Conservation (phyloP, 2,113 vertebrate genomes). For the Aptenodytes patagonicus region DNA sequence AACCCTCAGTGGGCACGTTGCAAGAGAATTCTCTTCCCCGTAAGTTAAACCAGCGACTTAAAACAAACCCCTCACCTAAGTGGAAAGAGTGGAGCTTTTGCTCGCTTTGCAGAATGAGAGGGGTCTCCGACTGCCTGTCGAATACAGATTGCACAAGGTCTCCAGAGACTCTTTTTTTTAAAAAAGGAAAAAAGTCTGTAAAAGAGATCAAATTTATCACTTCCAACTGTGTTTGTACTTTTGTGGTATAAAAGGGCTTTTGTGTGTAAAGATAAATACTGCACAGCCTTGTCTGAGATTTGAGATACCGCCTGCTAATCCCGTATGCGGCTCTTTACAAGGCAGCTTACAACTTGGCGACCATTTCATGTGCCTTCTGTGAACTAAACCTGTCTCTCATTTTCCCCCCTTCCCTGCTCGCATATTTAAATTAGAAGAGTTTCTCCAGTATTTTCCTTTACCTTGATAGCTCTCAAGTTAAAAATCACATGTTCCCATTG, state of each 20-base stretch:
- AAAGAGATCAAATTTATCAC: neutral
- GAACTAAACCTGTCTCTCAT: neutral
- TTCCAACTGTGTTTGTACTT: neutral
- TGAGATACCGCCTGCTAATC: neutral
- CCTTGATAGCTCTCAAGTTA: neutral
- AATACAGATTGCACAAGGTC: neutral
- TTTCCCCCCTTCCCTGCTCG: neutral
- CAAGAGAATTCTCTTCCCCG: neutral
- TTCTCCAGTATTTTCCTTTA: neutral
- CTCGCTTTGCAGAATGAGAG: neutral
- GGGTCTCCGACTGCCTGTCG: neutral
- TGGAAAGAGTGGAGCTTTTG: neutral
- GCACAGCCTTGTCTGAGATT: neutral
- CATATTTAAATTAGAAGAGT: neutral
- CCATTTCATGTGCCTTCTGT: neutral
- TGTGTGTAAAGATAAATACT: neutral
- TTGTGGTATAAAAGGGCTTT: neutral
- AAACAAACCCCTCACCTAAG: neutral
- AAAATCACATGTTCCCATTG: neutral
- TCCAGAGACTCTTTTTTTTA: neutral
- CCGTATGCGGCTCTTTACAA: rapidly evolving
- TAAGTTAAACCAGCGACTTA: neutral
- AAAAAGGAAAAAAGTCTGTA: neutral
- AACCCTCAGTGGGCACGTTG: neutral
- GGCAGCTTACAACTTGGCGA: neutral